Evolutionary conservation across 2,797 vertebrate species (phyloP), one percentile per base, ranked within the genome.

Genomic region (Peromyscus eremicus): DNA sequence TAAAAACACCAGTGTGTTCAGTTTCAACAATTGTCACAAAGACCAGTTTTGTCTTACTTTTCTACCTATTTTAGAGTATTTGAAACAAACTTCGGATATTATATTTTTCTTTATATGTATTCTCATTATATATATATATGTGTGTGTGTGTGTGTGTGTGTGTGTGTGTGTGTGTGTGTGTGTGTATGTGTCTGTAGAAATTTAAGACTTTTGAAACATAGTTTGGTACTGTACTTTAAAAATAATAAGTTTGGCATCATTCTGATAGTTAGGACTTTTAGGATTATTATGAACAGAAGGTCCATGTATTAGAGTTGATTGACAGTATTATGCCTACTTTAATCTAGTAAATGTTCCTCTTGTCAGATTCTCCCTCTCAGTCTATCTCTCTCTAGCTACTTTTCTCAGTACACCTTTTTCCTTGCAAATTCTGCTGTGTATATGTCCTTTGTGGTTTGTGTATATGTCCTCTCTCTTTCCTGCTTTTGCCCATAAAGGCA

Each of bases 21-120:
- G 71, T 29, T 92, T 87, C 21, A 13, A 0, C 79, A 77, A 87
- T 79, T 71, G 49, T 19, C 76, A 93, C 12, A 62, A 19, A 92
- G 19, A 40, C 16, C 57, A 52, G 3, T 64, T 29, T 95, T 92
- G 17, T 92, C 64, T 81, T 70, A 52, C 6, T 37, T 17, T 23
- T 82, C 17, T 70, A 82, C 29, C 46, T 55, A 5, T 81, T 94
- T 89, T 71, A 34, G 83, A 82, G 86, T 77, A 94, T 92, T 95
- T 96, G 86, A 95, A 94, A 92, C n/a, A 97, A 92, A 87, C 90
- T 57, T 29, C 91, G 43, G 37, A 81, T 21, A 16, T 87, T 49
- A 12, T 92, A 43, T 85, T 21, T 40, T 81, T 83, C 52, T 52
- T 52, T 52, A 52, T 14, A 52, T 52, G 52, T 52, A 52, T 52